Evolutionary conservation across 2,888 invertebrate species (phyloP).

Genomic region (Cheilosia scutellata): DNA sequence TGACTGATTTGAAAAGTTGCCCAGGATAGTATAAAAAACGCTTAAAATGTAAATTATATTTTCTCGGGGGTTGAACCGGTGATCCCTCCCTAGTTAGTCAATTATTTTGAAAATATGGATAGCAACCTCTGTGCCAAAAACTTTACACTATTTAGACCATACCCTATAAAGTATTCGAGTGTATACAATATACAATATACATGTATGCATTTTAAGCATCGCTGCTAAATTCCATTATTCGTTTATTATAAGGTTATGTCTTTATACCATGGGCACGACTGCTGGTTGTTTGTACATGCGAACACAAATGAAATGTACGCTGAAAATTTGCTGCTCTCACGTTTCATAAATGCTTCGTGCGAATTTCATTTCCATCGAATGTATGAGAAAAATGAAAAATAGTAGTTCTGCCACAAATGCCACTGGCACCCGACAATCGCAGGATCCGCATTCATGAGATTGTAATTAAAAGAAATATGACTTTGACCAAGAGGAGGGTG

Average conservation of each 20-base stretch:
- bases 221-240: constrained; percentile 23
- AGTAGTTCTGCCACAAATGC: not conserved
- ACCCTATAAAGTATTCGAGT: too few relatives aligned
- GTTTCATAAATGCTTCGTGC: constrained; percentile 54
- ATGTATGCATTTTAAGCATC: not conserved
- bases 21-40: too few relatives aligned
- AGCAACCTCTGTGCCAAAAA: too few relatives aligned
- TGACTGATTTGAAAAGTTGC: too few relatives aligned
- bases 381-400: constrained; percentile 49
- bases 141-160: too few relatives aligned
- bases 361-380: constrained; percentile 46
- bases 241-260: constrained; percentile 7
- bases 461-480: constrained; percentile 64
- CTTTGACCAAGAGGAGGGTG: constrained; percentile 12
- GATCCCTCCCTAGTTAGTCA: too few relatives aligned
- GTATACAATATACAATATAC: too few relatives aligned
- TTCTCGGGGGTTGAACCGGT: too few relatives aligned
- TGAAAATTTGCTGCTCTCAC: constrained; percentile 18
- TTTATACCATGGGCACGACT: not conserved
- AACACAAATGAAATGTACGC: constrained; percentile 1
- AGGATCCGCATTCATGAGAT: constrained; percentile 56
- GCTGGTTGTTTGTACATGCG: not conserved
- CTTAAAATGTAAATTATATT: too few relatives aligned
- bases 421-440: constrained; percentile 33
- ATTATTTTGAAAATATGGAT: too few relatives aligned